Evolutionary conservation across 2,113 vertebrate genomes (phyloP), one percentile per base, ranked within the genome.

Genomic region (Hoplias malabaricus): DNA sequence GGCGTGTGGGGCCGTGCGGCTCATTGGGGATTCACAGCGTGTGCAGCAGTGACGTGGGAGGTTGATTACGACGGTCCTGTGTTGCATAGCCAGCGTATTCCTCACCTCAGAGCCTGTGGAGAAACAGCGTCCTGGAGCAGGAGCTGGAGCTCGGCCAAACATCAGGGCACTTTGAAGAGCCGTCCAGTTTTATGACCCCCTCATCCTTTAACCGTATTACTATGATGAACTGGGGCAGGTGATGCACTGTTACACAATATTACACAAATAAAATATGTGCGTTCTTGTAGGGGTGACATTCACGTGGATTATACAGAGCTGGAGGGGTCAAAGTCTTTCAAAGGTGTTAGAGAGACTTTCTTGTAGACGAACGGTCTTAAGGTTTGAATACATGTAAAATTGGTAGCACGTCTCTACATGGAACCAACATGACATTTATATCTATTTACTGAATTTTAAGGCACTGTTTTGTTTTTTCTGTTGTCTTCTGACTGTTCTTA

Each of bases 71-170:
- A 53, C 4, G 40, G 36, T 69, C 27, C 19, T n/a, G 53, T 75
- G 36, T 69, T 86, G 88, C 88, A 85, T 82, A 84, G 87, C 87
- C 88, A 89, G 88, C 87, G 84, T 85, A 82, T 91, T 90, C 81
- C 74, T 86, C 87, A 85, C 74, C 76, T 80, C 25, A 2, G 53
- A 14, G 38, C 76, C 23, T 76, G 54, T 80, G 13, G 36, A 46
- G 54, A 36, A 40, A n/a, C 27, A 19, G 53, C 57, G 3, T 34
- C 21, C 61, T 54, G 54, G 69, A 27, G 4, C 50, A 78, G 29
- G 77, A 61, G 46, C 11, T 59, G 75, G 56, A 72, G 54, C 0
- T 1, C 70, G 85, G 85, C 88, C 86, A 86, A 67, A 69, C 48
- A 29, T 77, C 81, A 82, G 79, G 84, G 69, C 81, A 67, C 56